Evolutionary conservation across 2,888 invertebrate genomes (phyloP), one percentile per base, ranked within the genome.

Genomic region (Drosophila conformis): DNA sequence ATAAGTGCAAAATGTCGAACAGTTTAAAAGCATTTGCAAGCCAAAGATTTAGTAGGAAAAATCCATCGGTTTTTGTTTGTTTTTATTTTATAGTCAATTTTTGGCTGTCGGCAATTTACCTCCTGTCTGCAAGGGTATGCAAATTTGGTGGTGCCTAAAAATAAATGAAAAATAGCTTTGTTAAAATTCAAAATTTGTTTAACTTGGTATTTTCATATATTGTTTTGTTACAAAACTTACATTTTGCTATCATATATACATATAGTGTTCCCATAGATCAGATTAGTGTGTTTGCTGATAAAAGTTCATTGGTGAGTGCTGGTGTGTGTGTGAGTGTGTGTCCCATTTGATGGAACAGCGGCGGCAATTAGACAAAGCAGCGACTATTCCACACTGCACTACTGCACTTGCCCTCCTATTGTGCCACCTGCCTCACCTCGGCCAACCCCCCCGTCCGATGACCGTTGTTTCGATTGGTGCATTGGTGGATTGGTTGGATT

Each of bases 391-490:
- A 49, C 11, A 40, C 40, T 8, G 36, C 36, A 18, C 38, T 18
- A 40, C 40, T 8, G 36, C 36, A 18, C 38, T 18, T 31, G n/a
- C 1, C 15, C 40, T 15, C 29, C 31, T 13, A 8, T 18, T 38
- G 38, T 18, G 18, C 8, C 38, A 38, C 38, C 18, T 18, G 38
- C 18, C 8, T 8, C 18, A 18, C 38, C 21, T 11, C 11, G 4
- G 21, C n/a, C 42, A 5, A 8, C 2, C n/a, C n/a, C n/a, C 27
- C 27, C 27, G 3, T 6, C 40, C 18, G 21, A 5, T 38, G 79
- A 57, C 79, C 66, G 74, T 78, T 73, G 76, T 67, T 53, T 67
- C 52, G 35, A 38, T 62, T 56, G 53, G 25, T 63, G 53, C 21
- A 35, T n/a, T 31, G n/a, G 7, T 54, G 51, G 31, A 31, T 35